Evolutionary conservation across 2,797 vertebrate genomes (phyloP), one percentile per base, ranked within the genome.

Genomic region (Cynodonichthys magdalenae): DNA sequence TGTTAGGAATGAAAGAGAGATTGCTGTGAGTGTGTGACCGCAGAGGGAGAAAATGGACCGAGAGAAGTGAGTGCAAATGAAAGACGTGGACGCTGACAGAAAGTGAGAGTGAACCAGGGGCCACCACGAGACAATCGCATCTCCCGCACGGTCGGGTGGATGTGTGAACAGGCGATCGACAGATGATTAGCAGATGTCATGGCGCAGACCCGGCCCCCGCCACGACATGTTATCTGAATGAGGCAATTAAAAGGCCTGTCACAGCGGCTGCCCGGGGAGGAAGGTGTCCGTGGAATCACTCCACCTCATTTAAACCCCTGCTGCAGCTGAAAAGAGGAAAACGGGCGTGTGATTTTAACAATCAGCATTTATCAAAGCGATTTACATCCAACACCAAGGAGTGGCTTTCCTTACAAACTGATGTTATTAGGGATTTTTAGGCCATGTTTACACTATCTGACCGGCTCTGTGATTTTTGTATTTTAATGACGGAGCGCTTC

Each of bases 151-250:
- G 54, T 47, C 3, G 20, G 66, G 53, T 10, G 6, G 53, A 75
- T 54, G 81, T 82, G 83, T 74, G 82, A 84, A 84, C 59, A 56
- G 54, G 68, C 0, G 15, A 46, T 42, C 70, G 82, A 81, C 80
- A 79, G 79, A 80, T 81, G 79, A 88, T 86, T 71, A 86, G 80
- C 69, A 72, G 73, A 74, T 77, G 84, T 77, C 80, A 62, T 49
- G 8, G 20, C 28, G 18, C 8, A 1, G 55, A 57, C 63, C 57
- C 18, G 28, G 58, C 52, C 50, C 24, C 63, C 12, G 52, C 14
- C 15, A 39, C 53, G 74, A 84, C 81, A 42, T 31, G 74, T 63
- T 61, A 80, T 80, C 83, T 70, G 70, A 70, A 82, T 64, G 76
- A 77, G 54, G 72, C 53, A 50, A 80, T 83, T 79, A 78, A 77